A percentile compares a stretch with the other conserved stretches of the same genome.
These are phyloP conservation scores for Calliopsis andreniformis DNA, from an alignment of 1,140 invertebrate genomes.

Conservation along the genomic window DNA sequence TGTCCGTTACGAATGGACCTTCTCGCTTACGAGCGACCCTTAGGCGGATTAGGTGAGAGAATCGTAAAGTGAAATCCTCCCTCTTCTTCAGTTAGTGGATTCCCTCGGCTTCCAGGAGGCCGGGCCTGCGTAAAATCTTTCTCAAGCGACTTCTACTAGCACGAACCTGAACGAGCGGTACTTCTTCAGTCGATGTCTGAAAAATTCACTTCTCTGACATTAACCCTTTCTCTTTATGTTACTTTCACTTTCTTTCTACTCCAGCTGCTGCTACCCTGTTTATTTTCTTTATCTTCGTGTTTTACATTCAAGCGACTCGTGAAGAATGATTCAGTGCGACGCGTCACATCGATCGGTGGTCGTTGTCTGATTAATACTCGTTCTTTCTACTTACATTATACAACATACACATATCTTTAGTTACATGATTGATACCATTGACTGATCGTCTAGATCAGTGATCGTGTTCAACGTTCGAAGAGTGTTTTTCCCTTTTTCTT, in stretches of 20 bases:
- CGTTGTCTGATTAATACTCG: no score
- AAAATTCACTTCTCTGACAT: constrained; percentile 58
- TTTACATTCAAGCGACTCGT: no score
- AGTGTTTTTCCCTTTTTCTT: no score
- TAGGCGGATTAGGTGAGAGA: constrained; percentile 68
- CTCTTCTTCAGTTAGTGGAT: background rate
- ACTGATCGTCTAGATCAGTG: no score
- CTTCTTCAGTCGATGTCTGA: constrained; percentile 53
- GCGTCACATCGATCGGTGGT: no score
- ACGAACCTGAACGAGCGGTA: constrained; percentile 6
- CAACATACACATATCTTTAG: no score
- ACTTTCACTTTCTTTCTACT: background rate
- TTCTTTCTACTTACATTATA: no score
- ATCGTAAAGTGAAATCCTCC: constrained; percentile 67
- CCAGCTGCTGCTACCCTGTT: background rate
- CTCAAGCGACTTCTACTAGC: constrained; percentile 9
- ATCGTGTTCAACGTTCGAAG: no score
- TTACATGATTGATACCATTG: no score
- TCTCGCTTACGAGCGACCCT: constrained; percentile 67
- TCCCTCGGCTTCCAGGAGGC: no score
- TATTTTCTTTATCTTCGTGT: no score
- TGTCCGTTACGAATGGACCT: constrained; percentile 62
- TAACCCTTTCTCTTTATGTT: background rate
- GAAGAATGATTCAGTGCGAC: no score
- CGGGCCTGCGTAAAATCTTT: background rate